Evolutionary conservation across 2,113 vertebrate genomes (phyloP).

Genomic region (Salvelinus sp.): DNA sequence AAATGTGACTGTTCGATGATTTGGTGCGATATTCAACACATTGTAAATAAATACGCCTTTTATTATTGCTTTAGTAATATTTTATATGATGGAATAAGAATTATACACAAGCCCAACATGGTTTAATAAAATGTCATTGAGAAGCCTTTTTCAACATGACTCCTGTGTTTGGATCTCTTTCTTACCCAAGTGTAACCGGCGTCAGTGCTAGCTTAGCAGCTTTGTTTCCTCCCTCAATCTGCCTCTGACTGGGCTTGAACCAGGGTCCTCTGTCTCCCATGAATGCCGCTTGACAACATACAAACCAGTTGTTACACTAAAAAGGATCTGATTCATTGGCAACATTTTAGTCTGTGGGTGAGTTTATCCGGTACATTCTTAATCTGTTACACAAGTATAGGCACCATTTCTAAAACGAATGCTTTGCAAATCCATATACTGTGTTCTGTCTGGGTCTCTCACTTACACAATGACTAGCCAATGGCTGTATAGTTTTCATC

Average conservation of each 20-base stretch:
- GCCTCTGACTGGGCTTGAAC: too few relatives aligned
- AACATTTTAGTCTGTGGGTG: too few relatives aligned
- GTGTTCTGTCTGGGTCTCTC: neutral
- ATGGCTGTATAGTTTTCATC: neutral
- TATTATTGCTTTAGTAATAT: constrained; percentile 30
- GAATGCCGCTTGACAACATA: too few relatives aligned
- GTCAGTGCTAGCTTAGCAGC: too few relatives aligned
- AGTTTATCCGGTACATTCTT: too few relatives aligned
- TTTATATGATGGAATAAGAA: constrained; percentile 41
- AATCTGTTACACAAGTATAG: too few relatives aligned
- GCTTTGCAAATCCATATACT: neutral
- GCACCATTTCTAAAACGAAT: neutral
- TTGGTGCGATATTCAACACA: constrained; percentile 23
- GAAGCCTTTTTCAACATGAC: neutral
- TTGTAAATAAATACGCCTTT: constrained; percentile 66
- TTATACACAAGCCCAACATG: neutral
- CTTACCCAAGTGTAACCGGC: neutral
- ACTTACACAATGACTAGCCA: neutral
- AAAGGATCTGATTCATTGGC: too few relatives aligned
- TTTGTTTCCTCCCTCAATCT: too few relatives aligned
- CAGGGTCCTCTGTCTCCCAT: too few relatives aligned
- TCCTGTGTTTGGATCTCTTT: neutral
- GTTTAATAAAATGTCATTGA: constrained; percentile 10
- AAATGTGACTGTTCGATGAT: neutral
- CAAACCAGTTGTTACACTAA: too few relatives aligned